Evolutionary conservation across 2,888 invertebrate species (phyloP), one percentile per base, ranked within the genome.

Genomic region (Phortica magna): DNA sequence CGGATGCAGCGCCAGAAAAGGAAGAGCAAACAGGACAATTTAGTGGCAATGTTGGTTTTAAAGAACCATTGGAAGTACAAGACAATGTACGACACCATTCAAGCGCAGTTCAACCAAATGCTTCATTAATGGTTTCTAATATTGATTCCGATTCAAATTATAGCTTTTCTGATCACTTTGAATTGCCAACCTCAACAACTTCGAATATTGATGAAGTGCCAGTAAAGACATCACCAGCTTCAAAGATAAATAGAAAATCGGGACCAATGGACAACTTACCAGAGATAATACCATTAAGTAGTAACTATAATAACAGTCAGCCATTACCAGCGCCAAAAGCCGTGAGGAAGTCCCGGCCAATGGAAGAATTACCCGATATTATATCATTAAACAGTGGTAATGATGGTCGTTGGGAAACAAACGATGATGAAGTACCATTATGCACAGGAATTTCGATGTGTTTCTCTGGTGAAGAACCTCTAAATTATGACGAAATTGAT

Each of bases 91-190:
- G 76, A 64, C 14, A 12, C 39, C 64, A 31, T 12, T 42, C 19
- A 59, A 41, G 17, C 41, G 5, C 39, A 77, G 76, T 19, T 22
- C 67, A 0, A 59, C 43, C 41, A 48, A n/a, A 55, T 14, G 17
- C 17, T n/a, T 9, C 9, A 39, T 5, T 22, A 39, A 64, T 39
- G 12, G 31, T 31, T 31, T 31, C 31, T 0, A 64, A 53, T 41
- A 57, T 55, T 17, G 92, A 92, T 75, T 91, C 91, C 0, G 92
- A 92, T 77, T 92, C 92, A 0, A 92, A 92, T 78, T 92, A 92
- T 75, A 92, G 92, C 75, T 92, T 92, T 74, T 92, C 92, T 1
- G 92, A 92, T 73, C 92, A 91, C 77, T 91, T 91, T 74, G 90
- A 89, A 78, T 55, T 83, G 61, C 80, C 84, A 2, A 79, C 84